A percentile compares a stretch with the other conserved stretches of the same genome.
phyloP scores from a whole-genome alignment of 2,113 vertebrate genomes.

The Nicator chloris region DNA sequence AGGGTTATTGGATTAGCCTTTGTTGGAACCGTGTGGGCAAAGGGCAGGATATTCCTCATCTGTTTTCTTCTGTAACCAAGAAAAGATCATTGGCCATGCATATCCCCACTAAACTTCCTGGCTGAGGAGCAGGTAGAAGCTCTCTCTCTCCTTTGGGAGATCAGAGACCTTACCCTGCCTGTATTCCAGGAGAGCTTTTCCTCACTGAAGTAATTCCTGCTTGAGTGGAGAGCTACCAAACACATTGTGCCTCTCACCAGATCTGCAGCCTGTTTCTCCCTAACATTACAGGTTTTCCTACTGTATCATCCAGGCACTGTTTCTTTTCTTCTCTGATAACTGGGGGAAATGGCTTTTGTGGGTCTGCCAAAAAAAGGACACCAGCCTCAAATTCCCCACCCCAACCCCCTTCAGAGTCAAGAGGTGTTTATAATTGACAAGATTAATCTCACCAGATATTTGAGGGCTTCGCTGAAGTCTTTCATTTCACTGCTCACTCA shows the following conservation, averaged over 20 bases:
- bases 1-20: neutral
- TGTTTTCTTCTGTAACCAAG: neutral
- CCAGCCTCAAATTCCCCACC: neutral
- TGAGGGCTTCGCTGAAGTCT: slow-evolving; percentile 13
- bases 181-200: neutral
- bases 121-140: neutral
- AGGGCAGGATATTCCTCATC: neutral
- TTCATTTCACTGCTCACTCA: slow-evolving; percentile 41
- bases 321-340: neutral
- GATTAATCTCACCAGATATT: slow-evolving; percentile 35
- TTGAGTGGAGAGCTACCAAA: neutral
- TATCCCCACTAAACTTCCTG: neutral
- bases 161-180: neutral
- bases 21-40: accelerated
- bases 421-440: slow-evolving; percentile 5
- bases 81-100: neutral
- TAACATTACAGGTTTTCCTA: neutral
- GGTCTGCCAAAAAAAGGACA: neutral
- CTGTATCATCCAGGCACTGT: neutral
- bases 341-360: neutral
- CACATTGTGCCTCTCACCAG: neutral
- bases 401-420: neutral
- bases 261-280: neutral
- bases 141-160: neutral
- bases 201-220: neutral